Evolutionary conservation across 2,113 vertebrate species (phyloP).

Genomic region (Eptesicus fuscus): DNA sequence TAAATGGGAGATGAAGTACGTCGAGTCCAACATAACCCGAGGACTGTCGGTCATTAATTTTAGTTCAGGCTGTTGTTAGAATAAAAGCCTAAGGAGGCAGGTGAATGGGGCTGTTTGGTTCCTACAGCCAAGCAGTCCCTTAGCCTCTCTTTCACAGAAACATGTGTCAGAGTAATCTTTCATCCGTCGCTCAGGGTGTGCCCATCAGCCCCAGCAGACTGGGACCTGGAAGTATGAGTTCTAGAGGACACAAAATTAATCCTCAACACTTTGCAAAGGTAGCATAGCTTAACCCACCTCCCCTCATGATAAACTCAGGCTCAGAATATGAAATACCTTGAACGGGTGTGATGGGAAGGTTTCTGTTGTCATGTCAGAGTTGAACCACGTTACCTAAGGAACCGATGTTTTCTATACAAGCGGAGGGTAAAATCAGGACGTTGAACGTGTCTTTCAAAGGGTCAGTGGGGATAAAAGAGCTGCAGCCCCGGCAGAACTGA

Average conservation of each 20-base stretch:
- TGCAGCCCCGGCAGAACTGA: neutral
- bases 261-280: neutral
- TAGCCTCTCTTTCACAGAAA: no score
- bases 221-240: neutral
- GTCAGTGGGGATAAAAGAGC: neutral
- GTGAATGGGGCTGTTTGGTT: no score
- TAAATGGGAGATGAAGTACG: no score
- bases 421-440: neutral
- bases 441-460: neutral
- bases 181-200: no score
- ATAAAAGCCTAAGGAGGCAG: no score
- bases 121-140: no score
- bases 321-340: rapidly evolving
- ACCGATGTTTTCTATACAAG: neutral
- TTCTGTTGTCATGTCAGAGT: neutral
- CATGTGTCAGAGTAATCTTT: no score
- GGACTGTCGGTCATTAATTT: no score
- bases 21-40: no score
- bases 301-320: neutral
- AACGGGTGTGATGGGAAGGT: neutral
- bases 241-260: neutral
- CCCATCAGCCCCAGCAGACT: no score
- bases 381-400: neutral
- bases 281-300: neutral
- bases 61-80: no score